Base-by-base conservation (phyloP, 2,113 vertebrate species). In the Pseudolaguvia tuberculata region DNA sequence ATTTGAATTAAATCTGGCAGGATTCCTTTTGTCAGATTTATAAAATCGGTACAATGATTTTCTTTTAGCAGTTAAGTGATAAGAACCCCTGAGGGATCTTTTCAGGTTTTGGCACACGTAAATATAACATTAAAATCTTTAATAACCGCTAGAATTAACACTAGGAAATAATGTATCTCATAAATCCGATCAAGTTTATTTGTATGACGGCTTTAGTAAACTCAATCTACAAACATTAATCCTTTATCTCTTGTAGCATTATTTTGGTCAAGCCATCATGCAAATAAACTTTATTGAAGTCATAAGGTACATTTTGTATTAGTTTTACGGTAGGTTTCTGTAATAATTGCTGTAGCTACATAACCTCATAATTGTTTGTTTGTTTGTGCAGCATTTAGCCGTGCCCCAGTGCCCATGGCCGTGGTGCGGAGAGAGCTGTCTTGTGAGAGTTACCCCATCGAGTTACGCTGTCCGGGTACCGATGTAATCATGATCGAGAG, bases 401-500 rank as follows among this genome's bases (percentile, higher is more conserved):
- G 97, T 66, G 95, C 96, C 47, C 96, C 97, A 0, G 93, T 99
- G 78, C 97, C 96, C 39, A 98, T 98, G 97, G 96, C 96, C 35
- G 96, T 99, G 87, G 96, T 99, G 77, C 93, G 97, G 77, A 91
- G 97, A 88, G 97, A 99, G 84, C 90, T 99, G 74, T 99, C 97
- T 4, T 99, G 97, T 15, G 97, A 99, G 89, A 93, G 95, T 85
- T 99, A 98, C 86, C 96, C 96, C 77, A 98, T 99, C 14, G 97
- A 99, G 88, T 94, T 99, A 39, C 96, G 97, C 71, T 99, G 97
- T 85, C 97, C 97, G 0, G 97, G 97, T 81, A 99, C 96, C 0
- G 97, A 99, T 53, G 97, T 99, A 84, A 99, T 98, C 89, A 97
- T 99, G 96, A 99, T 99, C 0, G 97, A 99, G 86, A 99, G 96